Percentiles rank a stretch among this genome's conserved stretches.
Conservation (phyloP, 1,140 invertebrate species). For the Babylonia areolata region DNA sequence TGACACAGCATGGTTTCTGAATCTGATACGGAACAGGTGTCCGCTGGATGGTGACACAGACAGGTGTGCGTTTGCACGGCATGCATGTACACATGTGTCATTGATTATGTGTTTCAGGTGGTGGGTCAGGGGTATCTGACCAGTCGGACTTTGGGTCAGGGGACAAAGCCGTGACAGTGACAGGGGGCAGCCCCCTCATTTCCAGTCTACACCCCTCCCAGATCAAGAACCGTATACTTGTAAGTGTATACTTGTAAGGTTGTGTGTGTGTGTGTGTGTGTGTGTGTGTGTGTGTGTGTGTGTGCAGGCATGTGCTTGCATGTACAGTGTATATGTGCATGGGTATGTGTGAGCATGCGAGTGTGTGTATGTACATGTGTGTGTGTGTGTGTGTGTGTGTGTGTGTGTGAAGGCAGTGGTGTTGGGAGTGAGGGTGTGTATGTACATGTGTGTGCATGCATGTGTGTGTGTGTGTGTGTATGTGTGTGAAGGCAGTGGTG, state of each 20-base stretch:
- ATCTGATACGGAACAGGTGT: no score
- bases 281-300: not conserved
- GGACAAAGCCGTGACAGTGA: not conserved
- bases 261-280: not conserved
- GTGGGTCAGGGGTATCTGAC: not conserved
- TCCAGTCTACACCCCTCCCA: not conserved
- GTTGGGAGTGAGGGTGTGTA: no score
- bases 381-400: conserved; percentile 17
- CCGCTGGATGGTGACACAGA: no score
- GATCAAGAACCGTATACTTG: not conserved
- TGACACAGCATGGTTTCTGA: no score
- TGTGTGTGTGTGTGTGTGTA: no score
- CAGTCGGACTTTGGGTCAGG: not conserved
- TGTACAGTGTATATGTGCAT: no score
- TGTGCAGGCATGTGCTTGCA: not conserved
- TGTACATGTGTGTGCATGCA: no score
- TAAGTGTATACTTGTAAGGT: not conserved
- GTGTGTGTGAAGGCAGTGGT: not conserved
- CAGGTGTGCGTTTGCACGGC: no score
- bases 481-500: no score
- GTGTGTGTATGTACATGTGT: not conserved
- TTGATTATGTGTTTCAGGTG: conserved; percentile 2
- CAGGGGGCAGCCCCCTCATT: not conserved
- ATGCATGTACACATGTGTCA: no score
- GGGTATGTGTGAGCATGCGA: not conserved